Base-by-base conservation (phyloP, 2,888 invertebrate species). In the Epinotia ramella region DNA sequence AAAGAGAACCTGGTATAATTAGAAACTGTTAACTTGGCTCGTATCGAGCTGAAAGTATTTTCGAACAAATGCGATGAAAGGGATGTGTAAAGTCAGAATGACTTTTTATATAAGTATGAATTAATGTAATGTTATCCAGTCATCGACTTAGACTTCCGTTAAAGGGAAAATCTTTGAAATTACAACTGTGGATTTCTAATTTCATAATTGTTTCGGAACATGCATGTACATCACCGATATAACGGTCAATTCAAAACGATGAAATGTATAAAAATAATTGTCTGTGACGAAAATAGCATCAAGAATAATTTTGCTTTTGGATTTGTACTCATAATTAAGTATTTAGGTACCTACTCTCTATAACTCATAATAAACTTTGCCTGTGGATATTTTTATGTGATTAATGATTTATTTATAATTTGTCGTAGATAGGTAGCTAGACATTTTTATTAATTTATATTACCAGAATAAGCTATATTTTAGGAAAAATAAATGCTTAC, bases 21-120 rank as follows among this genome's bases (percentile, higher is more conserved):
- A 86, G 80, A 81, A 82, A 80, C 82, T 81, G 80, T 77, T 79
- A 80, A 80, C 82, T 82, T 94, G 89, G 88, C 94, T 94, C 93
- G 94, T 94, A 94, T 93, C 93, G 94, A 94, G 93, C 85, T 85
- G 77, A 86, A 84, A 78, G 79, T 84, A 83, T 79, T 83, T 79
- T 83, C 67, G 64, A 77, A 75, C 53, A 67, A 67, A 57, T 40
- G 46, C 59, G 20, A 56, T 66, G 60, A 56, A 33, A 20, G 7
- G 44, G 57, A 53, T 12, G 53, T 59, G 64, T 74, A 18, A 63
- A 72, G 56, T 46, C 24, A 64, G 46, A 46, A 64, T 49, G 69
- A 24, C 24, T 59, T 67, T 59, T 57, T 4, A 44, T 16, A 20
- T 44, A 44, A 20, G 59, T 68, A 44, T 16, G 16, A 40, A 44